phyloP scores from a whole-genome alignment of 2,113 vertebrate genomes.

The Cyprinodon brontotheroides region DNA sequence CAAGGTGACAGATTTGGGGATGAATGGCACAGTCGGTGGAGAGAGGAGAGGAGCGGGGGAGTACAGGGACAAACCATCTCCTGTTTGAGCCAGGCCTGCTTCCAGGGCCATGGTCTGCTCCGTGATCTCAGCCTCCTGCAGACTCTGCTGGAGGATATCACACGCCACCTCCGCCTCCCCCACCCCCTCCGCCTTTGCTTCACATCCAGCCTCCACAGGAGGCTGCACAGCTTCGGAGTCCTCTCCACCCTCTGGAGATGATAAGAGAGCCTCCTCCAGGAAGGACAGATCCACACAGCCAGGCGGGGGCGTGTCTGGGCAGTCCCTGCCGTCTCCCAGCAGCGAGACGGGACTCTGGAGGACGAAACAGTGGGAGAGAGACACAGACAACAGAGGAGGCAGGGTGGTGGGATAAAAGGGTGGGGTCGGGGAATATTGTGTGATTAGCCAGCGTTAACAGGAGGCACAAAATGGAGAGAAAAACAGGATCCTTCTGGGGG shows the following conservation, averaged over 20 bases:
- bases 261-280: slow-evolving; percentile 82
- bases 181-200: slow-evolving; percentile 55
- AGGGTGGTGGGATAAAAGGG: neutral
- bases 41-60: slow-evolving; percentile 67
- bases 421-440: slow-evolving; percentile 15
- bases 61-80: slow-evolving; percentile 73
- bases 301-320: slow-evolving; percentile 73
- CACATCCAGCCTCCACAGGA: slow-evolving; percentile 50
- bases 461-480: slow-evolving; percentile 40
- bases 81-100: slow-evolving; percentile 71
- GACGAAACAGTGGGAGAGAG: slow-evolving; percentile 3
- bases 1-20: slow-evolving; percentile 72
- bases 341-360: slow-evolving; percentile 80
- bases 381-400: slow-evolving; percentile 10
- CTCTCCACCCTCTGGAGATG: slow-evolving; percentile 71
- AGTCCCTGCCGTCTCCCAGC: slow-evolving; percentile 77
- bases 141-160: slow-evolving; percentile 83
- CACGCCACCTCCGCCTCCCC: slow-evolving; percentile 74
- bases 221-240: slow-evolving; percentile 54
- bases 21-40: slow-evolving; percentile 58
- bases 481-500: slow-evolving; percentile 32
- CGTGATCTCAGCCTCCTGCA: slow-evolving; percentile 83
- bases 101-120: slow-evolving; percentile 83
- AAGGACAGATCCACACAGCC: slow-evolving; percentile 83
- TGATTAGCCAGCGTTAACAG: slow-evolving; percentile 53